Evolutionary conservation across 2,888 invertebrate genomes (phyloP).

Genomic region (Agonopterix arenella): DNA sequence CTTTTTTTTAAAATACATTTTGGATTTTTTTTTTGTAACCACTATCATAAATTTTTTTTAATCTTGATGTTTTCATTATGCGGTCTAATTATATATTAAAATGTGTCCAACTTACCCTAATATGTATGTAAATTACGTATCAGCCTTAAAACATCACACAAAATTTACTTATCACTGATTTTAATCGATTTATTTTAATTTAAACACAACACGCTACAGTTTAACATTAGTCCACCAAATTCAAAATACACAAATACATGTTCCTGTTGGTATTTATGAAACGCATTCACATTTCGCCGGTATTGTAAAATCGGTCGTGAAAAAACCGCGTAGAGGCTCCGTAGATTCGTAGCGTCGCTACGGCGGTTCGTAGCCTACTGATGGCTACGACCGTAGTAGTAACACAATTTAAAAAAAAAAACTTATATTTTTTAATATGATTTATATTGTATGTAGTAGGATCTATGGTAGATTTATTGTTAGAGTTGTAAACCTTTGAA

Average conservation of each 20-base stretch:
- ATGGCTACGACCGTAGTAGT: constrained; percentile 13
- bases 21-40: too few relatives aligned
- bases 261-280: constrained; percentile 9
- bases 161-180: too few relatives aligned
- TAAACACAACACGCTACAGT: not conserved
- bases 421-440: not conserved
- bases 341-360: constrained; percentile 34
- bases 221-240: constrained; percentile 5
- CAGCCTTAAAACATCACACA: too few relatives aligned
- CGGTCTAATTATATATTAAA: too few relatives aligned
- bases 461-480: not conserved
- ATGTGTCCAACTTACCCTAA: too few relatives aligned
- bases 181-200: too few relatives aligned
- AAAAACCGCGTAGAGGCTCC: constrained; percentile 23
- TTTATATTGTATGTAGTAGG: not conserved
- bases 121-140: too few relatives aligned
- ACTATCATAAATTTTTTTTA: too few relatives aligned
- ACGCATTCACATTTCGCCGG: constrained; percentile 23
- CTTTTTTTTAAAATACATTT: too few relatives aligned
- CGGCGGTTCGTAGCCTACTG: constrained; percentile 46
- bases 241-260: constrained; percentile 8
- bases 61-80: too few relatives aligned
- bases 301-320: constrained; percentile 13
- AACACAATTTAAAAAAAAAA: not conserved
- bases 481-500: not conserved